A percentile compares a stretch with the other conserved stretches of the same genome.
phyloP scores from a whole-genome alignment of 2,888 invertebrate species.

The Alloplasta piceator region DNA sequence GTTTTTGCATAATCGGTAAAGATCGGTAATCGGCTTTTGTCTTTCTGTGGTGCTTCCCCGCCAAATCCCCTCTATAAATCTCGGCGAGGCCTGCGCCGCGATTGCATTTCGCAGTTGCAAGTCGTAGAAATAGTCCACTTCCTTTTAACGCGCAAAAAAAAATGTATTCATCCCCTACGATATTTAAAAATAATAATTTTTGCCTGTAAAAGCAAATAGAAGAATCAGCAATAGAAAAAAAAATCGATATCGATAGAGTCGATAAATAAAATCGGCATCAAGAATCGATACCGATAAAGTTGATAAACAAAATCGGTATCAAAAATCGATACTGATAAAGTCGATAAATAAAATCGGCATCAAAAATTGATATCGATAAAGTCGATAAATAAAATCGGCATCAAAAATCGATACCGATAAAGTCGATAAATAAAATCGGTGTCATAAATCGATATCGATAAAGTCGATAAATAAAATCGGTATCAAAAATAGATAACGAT shows the following conservation, averaged over 20 bases:
- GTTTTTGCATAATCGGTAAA: slow-evolving; percentile 49
- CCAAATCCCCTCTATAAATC: slow-evolving; percentile 70
- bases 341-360: no score
- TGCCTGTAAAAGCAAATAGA: background rate
- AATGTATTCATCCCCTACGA: background rate
- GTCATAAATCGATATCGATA: no score
- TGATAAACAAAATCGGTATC: no score
- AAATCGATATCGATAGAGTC: slow-evolving; percentile 39
- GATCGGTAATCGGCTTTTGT: slow-evolving; percentile 71
- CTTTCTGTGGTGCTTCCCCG: slow-evolving; percentile 73
- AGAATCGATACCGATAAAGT: slow-evolving; percentile 15
- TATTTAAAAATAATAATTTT: background rate
- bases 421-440: no score
- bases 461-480: no score
- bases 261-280: background rate
- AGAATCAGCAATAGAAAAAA: slow-evolving; percentile 17
- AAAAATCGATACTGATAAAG: no score
- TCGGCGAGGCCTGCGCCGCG: slow-evolving; percentile 11
- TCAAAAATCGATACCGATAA: no score
- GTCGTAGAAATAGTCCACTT: slow-evolving; percentile 3
- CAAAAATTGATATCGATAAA: no score
- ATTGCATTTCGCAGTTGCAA: slow-evolving; percentile 32
- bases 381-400: no score
- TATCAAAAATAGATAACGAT: no score
- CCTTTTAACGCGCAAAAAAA: background rate